These are phyloP conservation scores for Eretmocerus hayati DNA, from an alignment of 2,888 invertebrate species.

Conservation along the genomic window DNA sequence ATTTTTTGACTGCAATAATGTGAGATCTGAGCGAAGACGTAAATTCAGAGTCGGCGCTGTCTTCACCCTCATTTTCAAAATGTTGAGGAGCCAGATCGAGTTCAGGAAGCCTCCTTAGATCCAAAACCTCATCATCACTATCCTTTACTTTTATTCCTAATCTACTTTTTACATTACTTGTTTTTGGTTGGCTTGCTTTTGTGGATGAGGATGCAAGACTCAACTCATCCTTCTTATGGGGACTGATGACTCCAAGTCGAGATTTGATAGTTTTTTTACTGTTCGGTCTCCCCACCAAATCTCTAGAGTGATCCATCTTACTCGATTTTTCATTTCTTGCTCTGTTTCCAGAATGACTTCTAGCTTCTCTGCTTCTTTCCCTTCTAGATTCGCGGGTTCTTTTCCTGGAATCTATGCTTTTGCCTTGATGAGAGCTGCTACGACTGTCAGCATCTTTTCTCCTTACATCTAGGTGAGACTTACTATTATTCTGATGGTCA, in stretches of 20 bases:
- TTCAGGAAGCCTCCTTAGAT: conserved; percentile 7
- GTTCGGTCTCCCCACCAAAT: conserved; percentile 6
- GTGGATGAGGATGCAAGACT: conserved; percentile 14
- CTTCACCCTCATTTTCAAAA: conserved; percentile 57
- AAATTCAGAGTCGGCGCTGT: conserved; percentile 39
- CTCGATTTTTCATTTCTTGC: conserved; percentile 25
- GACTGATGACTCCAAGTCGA: conserved; percentile 30
- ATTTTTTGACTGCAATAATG: conserved; percentile 40
- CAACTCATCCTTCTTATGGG: conserved; percentile 10
- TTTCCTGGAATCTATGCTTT: conserved; percentile 18
- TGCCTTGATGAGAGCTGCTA: conserved; percentile 21
- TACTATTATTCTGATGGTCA: conserved; percentile 14
- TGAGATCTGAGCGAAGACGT: conserved; percentile 37
- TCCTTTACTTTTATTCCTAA: conserved; percentile 27
- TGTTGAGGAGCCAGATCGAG: conserved; percentile 50
- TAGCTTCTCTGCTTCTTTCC: conserved; percentile 20
- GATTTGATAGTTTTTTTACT: conserved; percentile 32
- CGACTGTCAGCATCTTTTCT: conserved; percentile 25
- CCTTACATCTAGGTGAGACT: conserved; percentile 25
- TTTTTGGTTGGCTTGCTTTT: conserved; percentile 19
- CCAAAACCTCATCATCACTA: background rate
- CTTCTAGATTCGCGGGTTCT: conserved; percentile 18
- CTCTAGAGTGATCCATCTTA: conserved; percentile 17
- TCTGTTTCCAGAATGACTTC: conserved; percentile 10
- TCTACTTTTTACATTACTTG: conserved; percentile 40